Percentiles rank a stretch among this genome's conserved stretches.
Conservation (phyloP, 2,113 vertebrate species). For the Ursus arctos region DNA sequence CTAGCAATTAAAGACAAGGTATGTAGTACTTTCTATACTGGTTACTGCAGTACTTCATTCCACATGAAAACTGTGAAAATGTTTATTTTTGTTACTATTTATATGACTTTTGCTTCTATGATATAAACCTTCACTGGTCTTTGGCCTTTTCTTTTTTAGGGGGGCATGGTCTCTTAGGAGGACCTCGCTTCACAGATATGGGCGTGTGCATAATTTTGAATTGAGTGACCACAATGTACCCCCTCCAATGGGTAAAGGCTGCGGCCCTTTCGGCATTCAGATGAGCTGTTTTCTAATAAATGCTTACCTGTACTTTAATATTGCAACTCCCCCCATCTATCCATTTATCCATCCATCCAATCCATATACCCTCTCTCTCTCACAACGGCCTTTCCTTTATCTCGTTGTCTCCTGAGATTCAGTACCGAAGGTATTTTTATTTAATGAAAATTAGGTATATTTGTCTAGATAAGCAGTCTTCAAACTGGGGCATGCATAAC, state of each 20-base stretch:
- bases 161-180: not conserved
- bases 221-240: not conserved
- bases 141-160: not conserved
- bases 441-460: slow-evolving; percentile 56
- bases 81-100: not conserved
- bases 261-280: not conserved
- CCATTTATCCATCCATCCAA: not conserved
- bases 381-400: slow-evolving; percentile 35
- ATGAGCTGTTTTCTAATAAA: slow-evolving; percentile 56
- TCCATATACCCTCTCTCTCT: not conserved
- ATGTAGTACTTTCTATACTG: not conserved
- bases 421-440: slow-evolving; percentile 42
- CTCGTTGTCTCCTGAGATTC: not conserved
- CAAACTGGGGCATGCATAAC: not conserved
- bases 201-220: not conserved
- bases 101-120: not conserved
- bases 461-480: slow-evolving; percentile 62
- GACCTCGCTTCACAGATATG: not conserved
- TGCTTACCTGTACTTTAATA: slow-evolving; percentile 35
- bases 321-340: not conserved
- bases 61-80: not conserved
- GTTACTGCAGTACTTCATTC: not conserved
- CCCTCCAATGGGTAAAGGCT: not conserved
- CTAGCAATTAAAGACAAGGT: slow-evolving; percentile 14
- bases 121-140: not conserved